These are phyloP conservation scores for Drosophila hamatofila DNA, from an alignment of 2,888 invertebrate genomes.

Conservation along the genomic window DNA sequence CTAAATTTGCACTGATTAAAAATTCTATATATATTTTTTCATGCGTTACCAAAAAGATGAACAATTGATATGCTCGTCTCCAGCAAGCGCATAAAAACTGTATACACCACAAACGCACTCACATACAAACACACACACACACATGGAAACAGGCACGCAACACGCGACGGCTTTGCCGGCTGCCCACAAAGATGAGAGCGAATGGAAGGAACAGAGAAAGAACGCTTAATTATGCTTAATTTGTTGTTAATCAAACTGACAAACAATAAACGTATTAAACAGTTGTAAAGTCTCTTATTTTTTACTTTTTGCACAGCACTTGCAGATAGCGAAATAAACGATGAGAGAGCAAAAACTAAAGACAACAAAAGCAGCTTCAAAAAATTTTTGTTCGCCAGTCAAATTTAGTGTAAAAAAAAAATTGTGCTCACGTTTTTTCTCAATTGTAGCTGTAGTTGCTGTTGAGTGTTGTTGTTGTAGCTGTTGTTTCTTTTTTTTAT, in stretches of 20 bases:
- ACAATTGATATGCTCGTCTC: constrained; percentile 9
- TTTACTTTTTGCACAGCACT: constrained; percentile 33
- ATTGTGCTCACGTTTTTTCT: constrained; percentile 63
- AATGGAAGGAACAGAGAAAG: constrained; percentile 29
- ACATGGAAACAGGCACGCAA: constrained; percentile 45
- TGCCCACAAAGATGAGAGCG: constrained; percentile 38
- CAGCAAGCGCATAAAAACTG: constrained; percentile 67
- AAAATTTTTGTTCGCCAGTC: constrained; percentile 12
- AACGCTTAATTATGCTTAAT: constrained; percentile 72
- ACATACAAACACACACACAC: constrained; percentile 26
- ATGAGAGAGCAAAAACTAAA: constrained; percentile 27
- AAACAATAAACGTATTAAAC: constrained; percentile 59
- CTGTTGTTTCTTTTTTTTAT: not conserved
- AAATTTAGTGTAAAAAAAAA: constrained; percentile 38
- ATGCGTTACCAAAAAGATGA: constrained; percentile 24
- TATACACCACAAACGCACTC: constrained; percentile 54
- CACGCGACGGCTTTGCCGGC: constrained; percentile 76
- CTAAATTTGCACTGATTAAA: not conserved
- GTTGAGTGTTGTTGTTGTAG: constrained; percentile 38
- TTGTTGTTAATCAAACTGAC: constrained; percentile 74
- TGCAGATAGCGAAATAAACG: constrained; percentile 9
- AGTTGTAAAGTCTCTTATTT: constrained; percentile 37
- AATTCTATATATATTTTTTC: not conserved
- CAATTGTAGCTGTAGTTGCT: constrained; percentile 54
- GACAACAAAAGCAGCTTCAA: constrained; percentile 53